These are phyloP conservation scores for Carposina sasakii DNA, from an alignment of 1,140 invertebrate species.

Conservation along the genomic window DNA sequence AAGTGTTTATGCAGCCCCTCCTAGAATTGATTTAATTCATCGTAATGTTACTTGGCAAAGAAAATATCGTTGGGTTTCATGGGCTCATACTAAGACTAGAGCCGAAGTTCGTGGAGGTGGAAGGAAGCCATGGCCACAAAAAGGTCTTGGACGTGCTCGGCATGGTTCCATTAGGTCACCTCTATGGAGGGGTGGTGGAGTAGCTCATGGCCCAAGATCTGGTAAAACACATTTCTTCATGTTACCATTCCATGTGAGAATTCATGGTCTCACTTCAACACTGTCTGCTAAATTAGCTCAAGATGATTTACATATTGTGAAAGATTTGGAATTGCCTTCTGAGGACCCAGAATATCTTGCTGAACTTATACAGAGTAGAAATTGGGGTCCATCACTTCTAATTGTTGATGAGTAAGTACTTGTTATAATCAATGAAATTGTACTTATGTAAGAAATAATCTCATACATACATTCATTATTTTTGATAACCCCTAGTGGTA, in stretches of 20 bases:
- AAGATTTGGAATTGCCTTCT: constrained; percentile 89
- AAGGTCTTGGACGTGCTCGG: constrained; percentile 89
- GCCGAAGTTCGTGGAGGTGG: constrained; percentile 92
- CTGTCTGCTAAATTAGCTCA: constrained; percentile 94
- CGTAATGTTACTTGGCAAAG: constrained; percentile 93
- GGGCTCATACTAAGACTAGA: constrained; percentile 81
- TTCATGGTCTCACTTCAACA: constrained; percentile 86
- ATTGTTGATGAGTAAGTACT: constrained; percentile 93
- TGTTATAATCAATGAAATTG: too few species aligned
- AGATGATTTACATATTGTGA: constrained; percentile 95
- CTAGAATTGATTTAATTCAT: constrained; percentile 91
- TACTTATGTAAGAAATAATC: too few species aligned
- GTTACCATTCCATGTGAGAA: constrained; percentile 83
- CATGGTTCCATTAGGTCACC: constrained; percentile 94
- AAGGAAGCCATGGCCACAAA: constrained; percentile 96
- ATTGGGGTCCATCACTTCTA: constrained; percentile 97
- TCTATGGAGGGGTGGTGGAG: constrained; percentile 86
- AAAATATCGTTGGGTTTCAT: constrained; percentile 85
- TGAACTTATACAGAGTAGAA: constrained; percentile 85
- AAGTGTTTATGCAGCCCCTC: constrained; percentile 85
- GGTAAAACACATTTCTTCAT: constrained; percentile 94
- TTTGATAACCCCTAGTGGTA: too few species aligned
- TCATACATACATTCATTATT: too few species aligned
- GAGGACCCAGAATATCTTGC: constrained; percentile 85
- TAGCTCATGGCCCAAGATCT: constrained; percentile 90